These are phyloP conservation scores for Saturnia japonica DNA, from an alignment of 2,888 invertebrate genomes.

Conservation along the genomic window DNA sequence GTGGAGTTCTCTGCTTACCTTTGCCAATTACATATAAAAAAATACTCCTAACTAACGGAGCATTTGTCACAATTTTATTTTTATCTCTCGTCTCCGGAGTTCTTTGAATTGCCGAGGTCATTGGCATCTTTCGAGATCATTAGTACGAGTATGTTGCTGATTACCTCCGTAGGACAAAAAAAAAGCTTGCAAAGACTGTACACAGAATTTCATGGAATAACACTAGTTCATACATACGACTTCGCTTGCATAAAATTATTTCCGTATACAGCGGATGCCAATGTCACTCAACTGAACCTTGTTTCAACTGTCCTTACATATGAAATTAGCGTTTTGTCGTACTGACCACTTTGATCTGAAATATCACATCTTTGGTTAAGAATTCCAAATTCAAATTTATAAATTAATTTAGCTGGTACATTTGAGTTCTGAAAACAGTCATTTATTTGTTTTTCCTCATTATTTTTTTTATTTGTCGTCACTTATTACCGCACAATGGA, in stretches of 20 bases:
- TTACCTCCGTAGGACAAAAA: background rate
- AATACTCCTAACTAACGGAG: background rate
- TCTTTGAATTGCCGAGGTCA: background rate
- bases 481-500: no score
- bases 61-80: constrained; percentile 4
- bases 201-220: background rate
- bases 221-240: background rate
- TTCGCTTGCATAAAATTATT: background rate
- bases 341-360: no score
- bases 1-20: background rate
- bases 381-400: no score
- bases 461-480: no score
- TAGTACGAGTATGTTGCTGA: background rate
- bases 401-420: no score
- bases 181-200: background rate
- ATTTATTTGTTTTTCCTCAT: no score
- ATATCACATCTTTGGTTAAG: no score
- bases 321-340: no score
- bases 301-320: no score
- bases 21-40: background rate
- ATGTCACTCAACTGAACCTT: background rate
- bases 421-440: no score
- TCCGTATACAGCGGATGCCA: background rate
- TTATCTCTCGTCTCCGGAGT: background rate
- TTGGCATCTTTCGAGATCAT: background rate